Conservation (phyloP, 2,113 vertebrate genomes). For the Tupaia chinensis region DNA sequence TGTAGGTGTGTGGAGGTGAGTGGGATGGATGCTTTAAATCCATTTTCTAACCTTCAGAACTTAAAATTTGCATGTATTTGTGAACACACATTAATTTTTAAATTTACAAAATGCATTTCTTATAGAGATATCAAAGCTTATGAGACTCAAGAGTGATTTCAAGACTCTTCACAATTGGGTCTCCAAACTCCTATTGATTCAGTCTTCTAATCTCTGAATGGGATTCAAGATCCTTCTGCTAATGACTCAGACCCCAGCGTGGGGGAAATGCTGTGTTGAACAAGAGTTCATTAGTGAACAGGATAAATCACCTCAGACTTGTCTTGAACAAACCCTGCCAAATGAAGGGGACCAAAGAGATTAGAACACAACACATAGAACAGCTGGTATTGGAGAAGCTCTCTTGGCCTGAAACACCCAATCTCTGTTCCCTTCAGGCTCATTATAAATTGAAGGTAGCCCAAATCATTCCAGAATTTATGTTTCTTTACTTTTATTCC, state of each 20-base stretch:
- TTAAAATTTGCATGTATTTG: neutral
- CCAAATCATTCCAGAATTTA: neutral
- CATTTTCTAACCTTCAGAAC: neutral
- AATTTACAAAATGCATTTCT: neutral
- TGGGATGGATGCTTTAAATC: neutral
- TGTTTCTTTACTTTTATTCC: too few relatives aligned
- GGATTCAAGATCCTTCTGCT: neutral
- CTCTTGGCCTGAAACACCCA: neutral
- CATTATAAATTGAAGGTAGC: constrained; percentile 1
- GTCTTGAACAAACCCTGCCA: constrained; percentile 34
- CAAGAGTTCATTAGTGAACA: constrained; percentile 6
- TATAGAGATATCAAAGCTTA: neutral
- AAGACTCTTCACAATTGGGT: neutral
- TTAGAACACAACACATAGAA: neutral
- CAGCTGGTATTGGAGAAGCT: neutral
- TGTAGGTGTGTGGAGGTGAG: neutral
- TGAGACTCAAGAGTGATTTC: neutral
- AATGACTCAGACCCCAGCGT: neutral
- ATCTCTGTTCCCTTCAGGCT: neutral
- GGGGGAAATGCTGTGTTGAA: neutral
- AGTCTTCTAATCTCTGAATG: neutral
- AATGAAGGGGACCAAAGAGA: neutral
- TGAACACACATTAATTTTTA: neutral
- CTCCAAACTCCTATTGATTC: neutral
- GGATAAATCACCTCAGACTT: constrained; percentile 21